These are phyloP conservation scores for Fabriciana adippe DNA, from an alignment of 2,888 invertebrate species.

Conservation along the genomic window DNA sequence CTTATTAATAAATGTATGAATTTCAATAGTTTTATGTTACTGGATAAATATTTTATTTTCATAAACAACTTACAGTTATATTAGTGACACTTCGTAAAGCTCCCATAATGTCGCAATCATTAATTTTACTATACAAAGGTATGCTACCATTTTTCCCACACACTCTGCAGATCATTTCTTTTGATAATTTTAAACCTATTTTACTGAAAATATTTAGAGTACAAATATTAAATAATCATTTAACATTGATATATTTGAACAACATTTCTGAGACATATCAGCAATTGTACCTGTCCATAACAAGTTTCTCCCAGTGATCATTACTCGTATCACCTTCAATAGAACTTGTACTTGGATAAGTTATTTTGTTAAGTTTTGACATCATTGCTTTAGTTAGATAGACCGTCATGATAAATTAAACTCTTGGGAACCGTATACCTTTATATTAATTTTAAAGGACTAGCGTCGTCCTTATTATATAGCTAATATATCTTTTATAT, in stretches of 20 bases:
- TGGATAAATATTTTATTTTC: background rate
- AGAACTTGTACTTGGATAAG: conserved; percentile 48
- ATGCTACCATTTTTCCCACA: conserved; percentile 68
- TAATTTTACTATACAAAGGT: conserved; percentile 63
- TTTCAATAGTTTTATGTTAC: background rate
- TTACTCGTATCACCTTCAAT: conserved; percentile 50
- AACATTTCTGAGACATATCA: background rate
- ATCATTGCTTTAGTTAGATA: conserved; percentile 72
- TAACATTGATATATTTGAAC: background rate
- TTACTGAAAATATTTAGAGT: conserved; percentile 50
- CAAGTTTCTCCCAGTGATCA: conserved; percentile 70
- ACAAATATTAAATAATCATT: conserved; percentile 13
- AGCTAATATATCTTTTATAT: no score
- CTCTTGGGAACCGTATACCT: no score
- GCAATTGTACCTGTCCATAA: conserved; percentile 49
- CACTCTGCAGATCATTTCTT: conserved; percentile 69
- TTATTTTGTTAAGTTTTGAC: conserved; percentile 60
- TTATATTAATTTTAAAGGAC: no score
- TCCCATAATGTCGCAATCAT: conserved; percentile 65
- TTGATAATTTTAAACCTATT: conserved; percentile 54
- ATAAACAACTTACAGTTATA: conserved; percentile 60
- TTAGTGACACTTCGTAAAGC: conserved; percentile 66
- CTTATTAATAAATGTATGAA: background rate
- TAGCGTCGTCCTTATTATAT: no score
- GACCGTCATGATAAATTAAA: conserved; percentile 58